Evolutionary conservation across 2,797 vertebrate genomes (phyloP), one percentile per base, ranked within the genome.

Genomic region (Nyctibius grandis): DNA sequence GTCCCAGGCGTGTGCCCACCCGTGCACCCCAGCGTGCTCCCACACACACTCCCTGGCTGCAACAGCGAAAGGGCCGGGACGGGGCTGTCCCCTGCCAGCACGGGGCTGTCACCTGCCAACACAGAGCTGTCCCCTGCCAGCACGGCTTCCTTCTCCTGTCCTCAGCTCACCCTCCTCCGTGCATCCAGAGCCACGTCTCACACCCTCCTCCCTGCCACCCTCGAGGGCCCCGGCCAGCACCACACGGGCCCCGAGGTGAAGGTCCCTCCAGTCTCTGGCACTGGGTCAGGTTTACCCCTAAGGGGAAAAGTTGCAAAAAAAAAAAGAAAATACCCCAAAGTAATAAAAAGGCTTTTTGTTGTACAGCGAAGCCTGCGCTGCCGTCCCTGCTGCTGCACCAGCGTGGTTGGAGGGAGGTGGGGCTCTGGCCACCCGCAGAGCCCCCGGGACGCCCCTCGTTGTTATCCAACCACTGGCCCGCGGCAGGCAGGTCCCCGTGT

Each of bases 201-300:
- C 65, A 3, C 26, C 59, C 72, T 56, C 21, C 3, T 61, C 63
- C 64, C 61, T 12, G 12, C 79, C 88, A n/a, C 5, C 64, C 73
- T 16, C 20, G 1, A 51, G 63, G 83, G 61, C 56, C 63, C 69
- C 20, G 33, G 53, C 68, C 79, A 9, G 85, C 79, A 31, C 67
- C 67, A 56, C 57, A 63, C 0, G 1, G 80, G 57, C 48, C 54
- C 59, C 16, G 2, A 7, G 21, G 57, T 42, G 20, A 56, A 19
- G 57, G 51, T 40, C 67, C n/a, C 83, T 51, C 76, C 79, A 54
- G 44, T 21, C 75, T 83, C 89, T 63, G 88, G 83, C 65, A 79
- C 89, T 88, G 90, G 87, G 67, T 82, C 93, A 91, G 78, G 78
- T 93, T 93, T 96, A 91, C 91, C 95, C 93, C 95, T 87, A 95